These are phyloP conservation scores for Zaprionus ornatus DNA, from an alignment of 1,140 invertebrate genomes.

Conservation along the genomic window DNA sequence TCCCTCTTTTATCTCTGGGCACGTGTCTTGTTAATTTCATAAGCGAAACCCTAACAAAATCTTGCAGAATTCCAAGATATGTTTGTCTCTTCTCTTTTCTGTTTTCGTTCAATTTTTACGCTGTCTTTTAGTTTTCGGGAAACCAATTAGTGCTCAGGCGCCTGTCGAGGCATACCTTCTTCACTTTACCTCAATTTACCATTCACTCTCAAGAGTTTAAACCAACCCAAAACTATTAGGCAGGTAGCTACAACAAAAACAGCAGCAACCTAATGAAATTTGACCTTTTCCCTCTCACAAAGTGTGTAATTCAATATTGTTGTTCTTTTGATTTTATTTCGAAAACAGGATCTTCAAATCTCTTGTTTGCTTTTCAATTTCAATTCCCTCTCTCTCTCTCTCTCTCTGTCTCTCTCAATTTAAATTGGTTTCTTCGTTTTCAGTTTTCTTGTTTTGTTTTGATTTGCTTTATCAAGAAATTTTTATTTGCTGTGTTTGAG, in stretches of 20 bases:
- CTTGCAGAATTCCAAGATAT: background rate
- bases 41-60: background rate
- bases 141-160: conserved; percentile 65
- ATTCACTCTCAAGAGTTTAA: background rate
- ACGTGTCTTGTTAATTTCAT: conserved; percentile 29
- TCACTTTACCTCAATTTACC: conserved; percentile 27
- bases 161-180: conserved; percentile 39
- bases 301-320: conserved; percentile 76
- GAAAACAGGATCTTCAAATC: conserved; percentile 64
- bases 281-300: conserved; percentile 59
- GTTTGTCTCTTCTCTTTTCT: conserved; percentile 17
- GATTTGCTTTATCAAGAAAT: conserved; percentile 63
- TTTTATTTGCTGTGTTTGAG: conserved; percentile 51
- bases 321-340: conserved; percentile 57
- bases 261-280: conserved; percentile 32
- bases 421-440: conserved; percentile 35
- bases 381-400: conserved; percentile 26
- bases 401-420: conserved; percentile 22
- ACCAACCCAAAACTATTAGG: background rate
- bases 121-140: conserved; percentile 10
- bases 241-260: conserved; percentile 57
- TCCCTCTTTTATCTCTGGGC: conserved; percentile 1
- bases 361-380: conserved; percentile 19
- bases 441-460: conserved; percentile 28
- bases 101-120: background rate